Conservation (phyloP, 1,140 invertebrate species). For the Goniozus legneri region DNA sequence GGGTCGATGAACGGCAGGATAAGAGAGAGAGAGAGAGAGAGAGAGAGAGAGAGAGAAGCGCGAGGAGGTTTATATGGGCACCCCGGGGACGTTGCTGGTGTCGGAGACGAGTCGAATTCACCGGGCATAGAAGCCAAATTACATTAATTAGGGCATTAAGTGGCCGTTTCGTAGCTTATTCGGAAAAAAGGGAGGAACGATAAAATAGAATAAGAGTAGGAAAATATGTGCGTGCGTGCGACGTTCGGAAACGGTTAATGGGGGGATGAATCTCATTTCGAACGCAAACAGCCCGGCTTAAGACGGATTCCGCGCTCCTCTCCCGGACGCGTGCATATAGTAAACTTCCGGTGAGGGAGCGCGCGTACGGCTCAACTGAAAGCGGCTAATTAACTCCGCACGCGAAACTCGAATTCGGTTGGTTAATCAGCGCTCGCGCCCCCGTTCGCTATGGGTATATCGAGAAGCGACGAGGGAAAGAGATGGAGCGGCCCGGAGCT, state of each 20-base stretch:
- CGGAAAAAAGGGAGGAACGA: constrained; percentile 16
- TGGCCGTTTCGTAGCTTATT: constrained; percentile 22
- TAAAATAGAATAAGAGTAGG: background rate
- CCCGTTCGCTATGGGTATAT: no score
- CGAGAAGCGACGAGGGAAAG: no score
- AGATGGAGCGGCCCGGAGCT: no score
- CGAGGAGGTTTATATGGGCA: constrained; percentile 7
- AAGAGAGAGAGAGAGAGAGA: background rate
- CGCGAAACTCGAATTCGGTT: no score
- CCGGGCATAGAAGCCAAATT: constrained; percentile 34
- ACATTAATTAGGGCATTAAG: constrained; percentile 41
- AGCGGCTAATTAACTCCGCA: constrained; percentile 26
- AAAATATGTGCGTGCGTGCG: background rate
- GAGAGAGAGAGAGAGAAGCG: constrained; percentile 2
- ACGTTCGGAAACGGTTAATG: background rate
- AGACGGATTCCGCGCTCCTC: constrained; percentile 31
- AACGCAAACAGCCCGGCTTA: constrained; percentile 22
- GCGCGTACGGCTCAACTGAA: constrained; percentile 29
- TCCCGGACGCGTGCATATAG: background rate
- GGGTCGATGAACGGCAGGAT: background rate
- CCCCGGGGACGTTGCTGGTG: constrained; percentile 20
- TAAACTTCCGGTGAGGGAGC: constrained; percentile 24
- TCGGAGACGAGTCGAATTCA: no score
- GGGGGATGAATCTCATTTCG: background rate
- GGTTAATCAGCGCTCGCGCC: no score